These are phyloP conservation scores for Acleris emargana DNA, from an alignment of 2,888 invertebrate species.

Conservation along the genomic window DNA sequence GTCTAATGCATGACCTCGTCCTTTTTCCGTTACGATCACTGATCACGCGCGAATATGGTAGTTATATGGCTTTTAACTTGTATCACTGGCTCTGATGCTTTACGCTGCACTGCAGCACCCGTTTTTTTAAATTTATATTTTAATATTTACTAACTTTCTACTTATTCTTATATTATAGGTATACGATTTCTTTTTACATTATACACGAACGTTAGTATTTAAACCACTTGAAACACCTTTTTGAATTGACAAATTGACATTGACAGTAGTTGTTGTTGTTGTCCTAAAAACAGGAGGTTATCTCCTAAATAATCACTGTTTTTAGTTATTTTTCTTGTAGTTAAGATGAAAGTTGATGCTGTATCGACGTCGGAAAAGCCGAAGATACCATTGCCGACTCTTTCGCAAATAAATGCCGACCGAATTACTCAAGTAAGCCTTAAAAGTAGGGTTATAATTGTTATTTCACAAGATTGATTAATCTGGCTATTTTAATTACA, in stretches of 20 bases:
- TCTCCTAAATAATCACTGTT: slow-evolving; percentile 40
- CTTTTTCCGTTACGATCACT: too few species aligned
- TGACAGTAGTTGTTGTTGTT: slow-evolving; percentile 41
- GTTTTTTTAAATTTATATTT: too few species aligned
- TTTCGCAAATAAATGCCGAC: slow-evolving; percentile 96
- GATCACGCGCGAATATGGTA: too few species aligned
- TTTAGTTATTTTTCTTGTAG: slow-evolving; percentile 21
- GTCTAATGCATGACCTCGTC: too few species aligned
- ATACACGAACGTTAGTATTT: too few species aligned
- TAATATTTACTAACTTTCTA: too few species aligned
- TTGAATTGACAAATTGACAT: slow-evolving; percentile 30
- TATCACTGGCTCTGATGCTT: too few species aligned
- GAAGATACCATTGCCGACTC: slow-evolving; percentile 88
- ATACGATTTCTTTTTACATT: too few species aligned
- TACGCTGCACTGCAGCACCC: too few species aligned
- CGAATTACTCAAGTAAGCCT: slow-evolving; percentile 91
- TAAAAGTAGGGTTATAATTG: slow-evolving; percentile 53
- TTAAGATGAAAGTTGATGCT: slow-evolving; percentile 67
- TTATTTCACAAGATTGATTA: slow-evolving; percentile 45
- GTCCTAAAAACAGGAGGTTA: slow-evolving; percentile 38
- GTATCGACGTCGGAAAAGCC: slow-evolving; percentile 65
- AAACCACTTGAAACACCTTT: slow-evolving; percentile 13
- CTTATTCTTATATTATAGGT: too few species aligned
- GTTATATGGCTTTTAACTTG: too few species aligned
- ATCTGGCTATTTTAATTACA: slow-evolving; percentile 6